phyloP scores from a whole-genome alignment of 2,797 vertebrate genomes.

The Microtus obscurus region DNA sequence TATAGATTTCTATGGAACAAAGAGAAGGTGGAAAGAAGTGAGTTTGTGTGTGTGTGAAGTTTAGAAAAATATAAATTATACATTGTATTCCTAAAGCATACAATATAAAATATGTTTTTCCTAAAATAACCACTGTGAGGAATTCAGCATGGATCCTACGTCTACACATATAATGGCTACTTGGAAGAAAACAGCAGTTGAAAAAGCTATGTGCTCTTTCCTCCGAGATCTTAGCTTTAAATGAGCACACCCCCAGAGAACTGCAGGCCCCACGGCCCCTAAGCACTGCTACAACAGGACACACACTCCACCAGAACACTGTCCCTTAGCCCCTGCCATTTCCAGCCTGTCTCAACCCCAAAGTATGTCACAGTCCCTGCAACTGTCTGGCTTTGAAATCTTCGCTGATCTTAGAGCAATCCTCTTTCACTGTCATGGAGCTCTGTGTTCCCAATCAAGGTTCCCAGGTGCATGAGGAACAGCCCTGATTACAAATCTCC shows the following conservation, averaged over 20 bases:
- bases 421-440: not conserved
- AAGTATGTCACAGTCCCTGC: not conserved
- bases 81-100: conserved; percentile 9
- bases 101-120: conserved; percentile 37
- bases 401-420: not conserved
- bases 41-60: not conserved
- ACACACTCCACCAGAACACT: not conserved
- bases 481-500: not conserved
- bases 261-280: not conserved
- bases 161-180: not conserved
- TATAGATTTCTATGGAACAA: conserved; percentile 13
- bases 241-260: not conserved
- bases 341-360: conserved; percentile 31
- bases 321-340: not conserved
- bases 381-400: not conserved
- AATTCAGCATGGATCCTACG: conserved; percentile 4
- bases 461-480: not conserved
- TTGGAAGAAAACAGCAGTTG: conserved; percentile 35
- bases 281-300: too few species aligned
- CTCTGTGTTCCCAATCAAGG: not conserved
- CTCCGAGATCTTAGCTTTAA: not conserved
- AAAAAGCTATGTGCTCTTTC: not conserved
- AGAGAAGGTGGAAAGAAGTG: not conserved
- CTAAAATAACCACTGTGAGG: not conserved
- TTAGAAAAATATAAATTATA: not conserved